These are phyloP conservation scores for Pseudococcus jackbeardsleyi DNA, from an alignment of 2,888 invertebrate genomes.

Conservation along the genomic window DNA sequence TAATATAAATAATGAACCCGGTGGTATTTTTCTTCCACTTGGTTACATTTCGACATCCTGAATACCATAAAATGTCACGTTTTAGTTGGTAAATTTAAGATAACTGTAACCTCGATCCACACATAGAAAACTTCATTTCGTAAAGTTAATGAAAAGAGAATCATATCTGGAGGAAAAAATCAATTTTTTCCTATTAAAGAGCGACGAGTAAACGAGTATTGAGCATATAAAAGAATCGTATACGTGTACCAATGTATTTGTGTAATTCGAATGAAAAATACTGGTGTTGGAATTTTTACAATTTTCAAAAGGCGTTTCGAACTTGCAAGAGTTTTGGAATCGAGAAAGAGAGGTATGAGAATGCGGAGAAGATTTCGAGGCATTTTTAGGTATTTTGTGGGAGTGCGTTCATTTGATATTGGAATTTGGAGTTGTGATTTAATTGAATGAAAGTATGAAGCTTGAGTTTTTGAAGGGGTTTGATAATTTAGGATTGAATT, in stretches of 20 bases:
- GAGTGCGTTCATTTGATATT: too few species aligned
- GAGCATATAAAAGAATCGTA: not conserved
- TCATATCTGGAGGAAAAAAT: not conserved
- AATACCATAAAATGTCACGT: slow-evolving; percentile 24
- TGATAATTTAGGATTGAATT: too few species aligned
- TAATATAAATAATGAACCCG: slow-evolving; percentile 5
- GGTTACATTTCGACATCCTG: not conserved
- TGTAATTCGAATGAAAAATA: not conserved
- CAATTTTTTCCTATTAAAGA: slow-evolving; percentile 17
- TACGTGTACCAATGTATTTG: not conserved
- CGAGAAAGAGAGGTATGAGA: too few species aligned
- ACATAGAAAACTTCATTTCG: not conserved
- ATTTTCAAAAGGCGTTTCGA: not conserved
- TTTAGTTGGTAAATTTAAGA: slow-evolving; percentile 4
- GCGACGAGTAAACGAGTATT: not conserved
- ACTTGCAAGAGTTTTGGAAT: too few species aligned
- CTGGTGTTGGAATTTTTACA: not conserved
- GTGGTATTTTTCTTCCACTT: slow-evolving; percentile 23
- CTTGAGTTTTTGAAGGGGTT: too few species aligned
- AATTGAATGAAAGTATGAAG: too few species aligned
- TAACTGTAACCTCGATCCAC: slow-evolving; percentile 3
- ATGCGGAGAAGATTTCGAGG: too few species aligned
- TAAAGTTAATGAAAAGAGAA: slow-evolving; percentile 23
- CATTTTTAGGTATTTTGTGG: too few species aligned
- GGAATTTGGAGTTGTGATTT: too few species aligned